Percentiles rank a stretch among this genome's conserved stretches.
Evolutionary conservation across 2,888 invertebrate genomes (phyloP).

Genomic region (Carabus problematicus): DNA sequence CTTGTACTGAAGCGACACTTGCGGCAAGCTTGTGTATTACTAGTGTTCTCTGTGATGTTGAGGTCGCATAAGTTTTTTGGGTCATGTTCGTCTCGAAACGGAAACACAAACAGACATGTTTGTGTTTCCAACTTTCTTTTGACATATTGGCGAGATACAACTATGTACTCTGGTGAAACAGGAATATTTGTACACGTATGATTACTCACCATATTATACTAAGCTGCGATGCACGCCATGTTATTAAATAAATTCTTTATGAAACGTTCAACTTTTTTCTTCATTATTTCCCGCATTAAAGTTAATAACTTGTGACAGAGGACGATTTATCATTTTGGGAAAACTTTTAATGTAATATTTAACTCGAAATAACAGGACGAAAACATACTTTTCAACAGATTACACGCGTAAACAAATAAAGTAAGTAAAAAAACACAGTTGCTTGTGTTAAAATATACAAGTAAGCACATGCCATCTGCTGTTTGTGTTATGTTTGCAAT

Average conservation of each 20-base stretch:
- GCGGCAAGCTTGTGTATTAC: slow-evolving; percentile 30
- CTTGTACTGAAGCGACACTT: slow-evolving; percentile 32
- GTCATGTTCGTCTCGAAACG: slow-evolving; percentile 20
- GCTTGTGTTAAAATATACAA: too few species aligned
- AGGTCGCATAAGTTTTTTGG: slow-evolving; percentile 25
- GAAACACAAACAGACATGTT: slow-evolving; percentile 16
- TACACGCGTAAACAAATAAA: slow-evolving; percentile 9
- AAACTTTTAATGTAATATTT: slow-evolving; percentile 35
- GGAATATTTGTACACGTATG: not conserved
- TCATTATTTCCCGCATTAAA: slow-evolving; percentile 21
- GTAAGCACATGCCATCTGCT: too few species aligned
- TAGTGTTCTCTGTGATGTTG: slow-evolving; percentile 18
- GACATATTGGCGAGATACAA: slow-evolving; percentile 6
- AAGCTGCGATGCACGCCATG: slow-evolving; percentile 9
- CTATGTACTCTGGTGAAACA: not conserved
- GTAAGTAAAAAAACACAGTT: too few species aligned
- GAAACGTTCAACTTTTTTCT: slow-evolving; percentile 32
- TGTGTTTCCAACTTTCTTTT: slow-evolving; percentile 12
- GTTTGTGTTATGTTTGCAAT: too few species aligned
- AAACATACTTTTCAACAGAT: slow-evolving; percentile 35
- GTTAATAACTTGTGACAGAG: slow-evolving; percentile 32
- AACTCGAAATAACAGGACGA: slow-evolving; percentile 13
- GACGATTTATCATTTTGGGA: slow-evolving; percentile 34
- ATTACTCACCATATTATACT: not conserved
- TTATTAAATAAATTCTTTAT: slow-evolving; percentile 12